Conservation (phyloP, 2,888 invertebrate species). For the Dendrolimus pini region DNA sequence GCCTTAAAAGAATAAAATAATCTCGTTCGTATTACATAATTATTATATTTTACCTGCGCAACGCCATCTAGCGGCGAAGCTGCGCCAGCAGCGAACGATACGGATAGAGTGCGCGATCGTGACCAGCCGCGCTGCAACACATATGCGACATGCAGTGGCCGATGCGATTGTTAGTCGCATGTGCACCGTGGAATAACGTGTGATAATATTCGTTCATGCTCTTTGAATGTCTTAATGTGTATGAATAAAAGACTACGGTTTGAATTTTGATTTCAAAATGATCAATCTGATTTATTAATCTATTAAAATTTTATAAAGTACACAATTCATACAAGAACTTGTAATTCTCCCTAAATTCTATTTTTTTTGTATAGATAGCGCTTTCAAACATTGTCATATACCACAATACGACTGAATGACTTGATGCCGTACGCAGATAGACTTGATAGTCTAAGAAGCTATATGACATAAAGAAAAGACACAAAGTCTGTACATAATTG, state of each 20-base stretch:
- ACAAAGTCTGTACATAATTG: constrained; percentile 1
- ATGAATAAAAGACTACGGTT: not conserved
- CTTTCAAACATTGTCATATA: too few relatives aligned
- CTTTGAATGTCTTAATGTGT: not conserved
- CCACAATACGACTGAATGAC: not conserved
- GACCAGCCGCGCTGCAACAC: constrained; percentile 88
- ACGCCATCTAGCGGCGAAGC: constrained; percentile 88
- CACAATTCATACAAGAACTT: not conserved
- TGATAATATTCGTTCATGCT: not conserved
- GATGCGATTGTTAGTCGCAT: constrained; percentile 22
- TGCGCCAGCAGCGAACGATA: constrained; percentile 87
- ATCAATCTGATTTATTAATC: too few relatives aligned
- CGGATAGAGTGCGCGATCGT: constrained; percentile 91
- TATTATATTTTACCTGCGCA: constrained; percentile 59
- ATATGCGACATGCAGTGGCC: constrained; percentile 52
- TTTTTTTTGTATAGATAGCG: too few relatives aligned
- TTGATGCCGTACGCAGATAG: not conserved
- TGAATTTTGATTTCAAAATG: too few relatives aligned
- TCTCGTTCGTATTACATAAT: not conserved
- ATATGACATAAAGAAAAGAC: constrained; percentile 2
- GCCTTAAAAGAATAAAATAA: not conserved
- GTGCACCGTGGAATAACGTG: constrained; percentile 6
- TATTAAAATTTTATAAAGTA: not conserved
- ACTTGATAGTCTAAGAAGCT: not conserved
- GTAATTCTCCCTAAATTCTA: too few relatives aligned